Percentiles rank a stretch among this genome's conserved stretches.
Conservation (phyloP, 2,113 vertebrate species). For the Gnathonemus echidnorhynchus region DNA sequence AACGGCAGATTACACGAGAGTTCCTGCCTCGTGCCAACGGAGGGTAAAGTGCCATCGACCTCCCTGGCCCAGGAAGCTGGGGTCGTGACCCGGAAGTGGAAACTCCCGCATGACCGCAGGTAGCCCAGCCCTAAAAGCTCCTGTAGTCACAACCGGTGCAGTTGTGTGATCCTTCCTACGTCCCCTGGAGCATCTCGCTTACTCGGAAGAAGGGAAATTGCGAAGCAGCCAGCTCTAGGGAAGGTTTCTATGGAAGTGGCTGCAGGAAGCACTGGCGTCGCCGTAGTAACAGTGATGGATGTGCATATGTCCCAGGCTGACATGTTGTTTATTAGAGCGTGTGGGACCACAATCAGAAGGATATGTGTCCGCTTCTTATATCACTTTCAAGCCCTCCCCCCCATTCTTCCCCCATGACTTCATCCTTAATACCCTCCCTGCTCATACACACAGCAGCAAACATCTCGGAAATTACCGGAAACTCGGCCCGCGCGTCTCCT, state of each 20-base stretch:
- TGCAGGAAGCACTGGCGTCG: background rate
- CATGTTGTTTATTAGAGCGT: background rate
- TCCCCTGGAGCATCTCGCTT: background rate
- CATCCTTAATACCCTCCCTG: background rate
- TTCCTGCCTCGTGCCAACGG: background rate
- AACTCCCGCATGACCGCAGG: background rate
- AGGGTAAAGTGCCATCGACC: background rate
- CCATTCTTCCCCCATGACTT: background rate
- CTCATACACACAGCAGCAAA: background rate
- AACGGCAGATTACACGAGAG: background rate
- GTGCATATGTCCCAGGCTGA: background rate
- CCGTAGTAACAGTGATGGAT: constrained; percentile 1
- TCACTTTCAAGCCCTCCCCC: background rate
- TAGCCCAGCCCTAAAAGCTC: background rate
- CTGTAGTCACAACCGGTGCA: background rate
- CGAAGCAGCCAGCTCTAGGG: background rate
- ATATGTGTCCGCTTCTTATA: background rate
- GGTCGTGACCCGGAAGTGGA: background rate
- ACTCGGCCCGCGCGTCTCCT: background rate
- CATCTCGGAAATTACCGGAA: background rate
- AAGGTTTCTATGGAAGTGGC: background rate
- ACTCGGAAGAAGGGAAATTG: background rate
- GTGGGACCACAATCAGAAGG: background rate
- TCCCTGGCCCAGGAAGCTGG: background rate
- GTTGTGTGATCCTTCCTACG: background rate